Evolutionary conservation across 2,888 invertebrate genomes (phyloP), one percentile per base, ranked within the genome.

Genomic region (Zaprionus obscuricornis): DNA sequence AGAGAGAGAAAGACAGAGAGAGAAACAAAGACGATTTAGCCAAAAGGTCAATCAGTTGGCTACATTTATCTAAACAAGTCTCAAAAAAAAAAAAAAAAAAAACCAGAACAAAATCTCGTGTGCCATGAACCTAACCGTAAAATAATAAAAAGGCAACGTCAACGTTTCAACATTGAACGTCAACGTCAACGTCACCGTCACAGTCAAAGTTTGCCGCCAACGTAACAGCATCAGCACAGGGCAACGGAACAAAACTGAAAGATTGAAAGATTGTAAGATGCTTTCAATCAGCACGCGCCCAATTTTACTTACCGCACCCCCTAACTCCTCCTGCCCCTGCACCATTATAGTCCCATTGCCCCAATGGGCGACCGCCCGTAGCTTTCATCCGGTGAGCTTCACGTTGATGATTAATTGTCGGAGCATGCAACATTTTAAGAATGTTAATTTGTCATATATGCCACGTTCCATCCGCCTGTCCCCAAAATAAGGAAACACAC

Each of bases 361-460:
- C 22, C 6, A 33, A 37, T n/a, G 22, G 8, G 11, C 13, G 8
- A 18, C n/a, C 34, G 2, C 11, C 6, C 16, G 17, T 7, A 6
- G 34, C 49, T 31, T 26, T 47, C 47, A 33, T 37, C 52, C 66
- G 33, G 43, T 36, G 18, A 11, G 24, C 50, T 51, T 22, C 39
- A 45, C 46, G 51, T 46, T 55, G 66, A 84, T 79, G 78, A 79
- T 79, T 83, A 84, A 79, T 85, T 79, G 84, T 56, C 68, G 67
- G 62, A 43, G 67, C 57, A 47, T 68, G 86, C 73, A n/a, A n/a
- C n/a, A 68, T 66, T 84, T 86, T 79, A 71, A 68, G 73, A 79
- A 75, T 84, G 86, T 79, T 79, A 79, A 79, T 79, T 79, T 79
- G 84, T 79, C 78, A 85, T 79, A 84, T 62, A 65, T 75, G 66